phyloP scores from a whole-genome alignment of 1,140 invertebrate species.

The Eupristina koningsbergeri region DNA sequence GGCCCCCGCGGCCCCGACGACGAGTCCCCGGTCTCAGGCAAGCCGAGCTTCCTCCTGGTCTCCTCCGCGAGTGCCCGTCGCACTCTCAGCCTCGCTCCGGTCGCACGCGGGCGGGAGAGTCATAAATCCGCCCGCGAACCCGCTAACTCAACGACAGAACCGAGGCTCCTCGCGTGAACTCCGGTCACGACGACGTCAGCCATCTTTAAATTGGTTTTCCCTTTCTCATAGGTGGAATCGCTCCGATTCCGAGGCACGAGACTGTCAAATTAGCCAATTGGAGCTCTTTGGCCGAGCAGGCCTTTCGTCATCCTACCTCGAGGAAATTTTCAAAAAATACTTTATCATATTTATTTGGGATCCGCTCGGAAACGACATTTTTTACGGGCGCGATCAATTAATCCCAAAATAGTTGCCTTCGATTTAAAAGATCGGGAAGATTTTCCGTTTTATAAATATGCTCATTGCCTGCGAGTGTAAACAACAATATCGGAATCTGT shows the following conservation, averaged over 20 bases:
- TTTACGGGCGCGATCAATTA: not conserved
- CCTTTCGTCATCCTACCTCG: not conserved
- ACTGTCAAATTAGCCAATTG: constrained; percentile 3
- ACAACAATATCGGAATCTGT: no score
- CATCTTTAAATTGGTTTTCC: constrained; percentile 20
- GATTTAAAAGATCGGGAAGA: not conserved
- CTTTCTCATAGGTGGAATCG: not conserved
- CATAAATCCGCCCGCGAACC: constrained; percentile 3
- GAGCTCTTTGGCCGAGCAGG: not conserved
- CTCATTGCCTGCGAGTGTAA: no score
- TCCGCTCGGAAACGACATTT: not conserved
- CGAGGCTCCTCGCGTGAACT: not conserved
- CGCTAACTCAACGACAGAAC: constrained; percentile 1
- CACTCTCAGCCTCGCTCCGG: not conserved
- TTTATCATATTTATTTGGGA: not conserved
- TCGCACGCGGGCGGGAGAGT: not conserved
- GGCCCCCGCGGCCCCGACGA: not conserved
- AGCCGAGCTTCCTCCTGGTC: no score
- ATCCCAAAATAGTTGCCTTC: not conserved
- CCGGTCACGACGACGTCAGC: constrained; percentile 9
- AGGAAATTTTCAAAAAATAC: not conserved
- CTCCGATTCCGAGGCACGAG: not conserved
- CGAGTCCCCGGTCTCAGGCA: no score
- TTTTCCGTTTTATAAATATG: no score
- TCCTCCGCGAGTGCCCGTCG: not conserved